A percentile compares a stretch with the other conserved stretches of the same genome.
These are phyloP conservation scores for Troides helena DNA, from an alignment of 2,888 invertebrate genomes.

Conservation along the genomic window DNA sequence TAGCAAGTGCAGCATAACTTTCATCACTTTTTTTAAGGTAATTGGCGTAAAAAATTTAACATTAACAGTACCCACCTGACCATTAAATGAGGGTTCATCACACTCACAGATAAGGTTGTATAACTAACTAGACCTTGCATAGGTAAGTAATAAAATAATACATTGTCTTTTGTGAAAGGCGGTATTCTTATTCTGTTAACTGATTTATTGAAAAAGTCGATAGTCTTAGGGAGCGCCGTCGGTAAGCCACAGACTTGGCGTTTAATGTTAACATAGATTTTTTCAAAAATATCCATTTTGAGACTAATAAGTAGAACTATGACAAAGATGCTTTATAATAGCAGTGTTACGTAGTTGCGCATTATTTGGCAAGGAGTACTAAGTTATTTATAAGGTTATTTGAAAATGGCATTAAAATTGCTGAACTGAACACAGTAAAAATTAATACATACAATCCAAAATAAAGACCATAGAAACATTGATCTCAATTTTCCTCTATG, in stretches of 20 bases:
- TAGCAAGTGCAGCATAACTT: not conserved
- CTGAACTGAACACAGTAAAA: not conserved
- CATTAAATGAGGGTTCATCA: constrained; percentile 90
- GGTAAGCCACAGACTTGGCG: constrained; percentile 56
- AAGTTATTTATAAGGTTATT: constrained; percentile 47
- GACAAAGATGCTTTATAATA: constrained; percentile 38
- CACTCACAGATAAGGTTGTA: constrained; percentile 88
- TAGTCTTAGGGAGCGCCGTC: constrained; percentile 55
- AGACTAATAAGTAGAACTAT: constrained; percentile 42
- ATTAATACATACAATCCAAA: not conserved
- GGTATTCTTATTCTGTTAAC: constrained; percentile 74
- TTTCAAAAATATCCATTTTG: constrained; percentile 69
- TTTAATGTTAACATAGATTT: constrained; percentile 56
- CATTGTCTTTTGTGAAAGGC: constrained; percentile 85
- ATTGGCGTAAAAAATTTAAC: not conserved
- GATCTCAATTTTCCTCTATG: too few relatives aligned
- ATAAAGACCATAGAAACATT: not conserved
- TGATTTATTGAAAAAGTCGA: constrained; percentile 65
- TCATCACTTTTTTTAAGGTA: not conserved
- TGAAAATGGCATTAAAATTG: constrained; percentile 7
- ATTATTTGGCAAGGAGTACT: constrained; percentile 72
- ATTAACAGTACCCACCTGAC: constrained; percentile 77
- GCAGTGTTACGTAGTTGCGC: constrained; percentile 60
- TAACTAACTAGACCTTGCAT: constrained; percentile 88
- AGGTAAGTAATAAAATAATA: constrained; percentile 88